These are phyloP conservation scores for Sebastolobus altivelis DNA, from an alignment of 2,797 vertebrate species.

Conservation along the genomic window DNA sequence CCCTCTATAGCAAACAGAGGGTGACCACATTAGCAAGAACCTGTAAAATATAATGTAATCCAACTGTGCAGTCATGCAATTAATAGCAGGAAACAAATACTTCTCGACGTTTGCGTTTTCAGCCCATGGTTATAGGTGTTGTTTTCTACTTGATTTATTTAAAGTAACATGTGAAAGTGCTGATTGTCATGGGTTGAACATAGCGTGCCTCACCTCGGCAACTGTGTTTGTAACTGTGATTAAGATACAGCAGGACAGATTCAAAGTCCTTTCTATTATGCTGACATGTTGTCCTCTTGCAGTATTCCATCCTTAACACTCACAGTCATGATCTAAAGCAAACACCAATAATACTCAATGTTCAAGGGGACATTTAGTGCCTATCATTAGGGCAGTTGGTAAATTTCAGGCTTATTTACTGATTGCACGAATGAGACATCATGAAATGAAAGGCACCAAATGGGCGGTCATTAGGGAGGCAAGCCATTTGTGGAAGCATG, in stretches of 20 bases:
- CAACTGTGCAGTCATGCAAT: background rate
- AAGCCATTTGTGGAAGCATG: slow-evolving; percentile 52
- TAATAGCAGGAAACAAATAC: background rate
- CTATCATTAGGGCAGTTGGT: slow-evolving; percentile 54
- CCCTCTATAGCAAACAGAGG: background rate
- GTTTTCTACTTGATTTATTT: background rate
- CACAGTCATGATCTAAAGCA: slow-evolving; percentile 36
- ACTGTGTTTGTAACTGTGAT: background rate
- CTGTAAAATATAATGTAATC: background rate
- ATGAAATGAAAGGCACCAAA: slow-evolving; percentile 70
- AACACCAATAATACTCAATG: slow-evolving; percentile 31
- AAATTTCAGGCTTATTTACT: slow-evolving; percentile 68
- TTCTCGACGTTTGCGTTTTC: background rate
- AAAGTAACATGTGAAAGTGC: background rate
- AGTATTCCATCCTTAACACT: slow-evolving; percentile 11
- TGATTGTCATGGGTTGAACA: background rate
- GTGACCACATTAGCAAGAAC: background rate
- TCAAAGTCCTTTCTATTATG: background rate
- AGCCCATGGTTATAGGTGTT: background rate
- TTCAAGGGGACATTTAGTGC: slow-evolving; percentile 57
- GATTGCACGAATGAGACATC: slow-evolving; percentile 61
- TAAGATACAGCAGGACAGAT: background rate
- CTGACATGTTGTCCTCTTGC: slow-evolving; percentile 6
- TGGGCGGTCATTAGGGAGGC: slow-evolving; percentile 62
- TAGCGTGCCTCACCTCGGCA: background rate